phyloP scores from a whole-genome alignment of 2,797 vertebrate species.

The Philypnodon macrostomus region DNA sequence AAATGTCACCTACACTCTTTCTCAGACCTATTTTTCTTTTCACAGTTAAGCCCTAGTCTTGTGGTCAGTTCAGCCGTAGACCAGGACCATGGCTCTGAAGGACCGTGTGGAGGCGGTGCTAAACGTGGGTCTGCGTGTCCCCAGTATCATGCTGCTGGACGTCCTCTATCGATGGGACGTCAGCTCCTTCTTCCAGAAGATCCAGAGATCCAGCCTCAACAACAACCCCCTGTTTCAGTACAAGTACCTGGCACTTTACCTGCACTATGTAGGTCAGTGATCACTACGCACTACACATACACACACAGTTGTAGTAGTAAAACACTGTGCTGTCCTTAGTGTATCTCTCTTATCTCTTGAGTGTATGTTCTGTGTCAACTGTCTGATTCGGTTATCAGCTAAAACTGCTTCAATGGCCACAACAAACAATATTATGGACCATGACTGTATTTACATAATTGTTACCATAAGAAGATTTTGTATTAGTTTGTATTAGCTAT shows the following conservation, averaged over 20 bases:
- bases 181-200: conserved; percentile 98
- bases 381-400: conserved; percentile 13
- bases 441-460: conserved; percentile 8
- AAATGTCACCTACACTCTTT: too few species aligned
- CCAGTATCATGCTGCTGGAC: conserved; percentile 97
- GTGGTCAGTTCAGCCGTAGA: conserved; percentile 58
- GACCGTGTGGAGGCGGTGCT: conserved; percentile 93
- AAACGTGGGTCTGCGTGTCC: conserved; percentile 94
- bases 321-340: neutral
- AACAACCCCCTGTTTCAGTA: conserved; percentile 98
- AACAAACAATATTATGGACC: neutral
- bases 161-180: conserved; percentile 98
- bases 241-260: conserved; percentile 97
- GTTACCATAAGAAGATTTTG: too few species aligned
- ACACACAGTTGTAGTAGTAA: neutral
- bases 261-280: conserved; percentile 96
- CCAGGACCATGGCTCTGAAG: conserved; percentile 86
- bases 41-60: conserved; percentile 38
- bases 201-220: conserved; percentile 95
- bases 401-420: conserved; percentile 2
- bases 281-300: neutral
- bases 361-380: conserved; percentile 1
- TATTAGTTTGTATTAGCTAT: too few species aligned
- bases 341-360: conserved; percentile 6
- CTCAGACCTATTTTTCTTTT: conserved; percentile 2